phyloP scores from a whole-genome alignment of 2,113 vertebrate genomes.

The Indicator indicator region DNA sequence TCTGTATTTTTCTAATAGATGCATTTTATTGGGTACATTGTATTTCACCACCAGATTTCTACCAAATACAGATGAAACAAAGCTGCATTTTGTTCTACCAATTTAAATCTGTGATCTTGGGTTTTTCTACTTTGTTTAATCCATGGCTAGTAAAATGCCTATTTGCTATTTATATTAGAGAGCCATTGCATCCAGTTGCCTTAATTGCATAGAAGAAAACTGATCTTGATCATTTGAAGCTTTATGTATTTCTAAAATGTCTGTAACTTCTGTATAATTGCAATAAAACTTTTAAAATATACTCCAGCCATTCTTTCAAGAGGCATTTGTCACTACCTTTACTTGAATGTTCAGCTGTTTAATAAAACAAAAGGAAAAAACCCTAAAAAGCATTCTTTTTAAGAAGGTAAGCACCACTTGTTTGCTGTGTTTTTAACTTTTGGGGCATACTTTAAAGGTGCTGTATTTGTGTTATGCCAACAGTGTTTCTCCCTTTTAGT shows the following conservation, averaged over 20 bases:
- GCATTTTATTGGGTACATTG: neutral
- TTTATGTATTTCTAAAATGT: slow-evolving; percentile 25
- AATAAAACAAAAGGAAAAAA: neutral
- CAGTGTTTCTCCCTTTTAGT: neutral
- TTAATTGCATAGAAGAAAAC: slow-evolving; percentile 28
- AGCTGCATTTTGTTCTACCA: neutral
- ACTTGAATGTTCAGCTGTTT: neutral
- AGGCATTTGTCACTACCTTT: neutral
- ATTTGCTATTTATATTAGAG: neutral
- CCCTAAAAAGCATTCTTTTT: neutral
- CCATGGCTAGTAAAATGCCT: neutral
- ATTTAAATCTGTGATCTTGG: neutral
- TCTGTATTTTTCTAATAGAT: neutral
- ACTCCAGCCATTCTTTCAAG: neutral
- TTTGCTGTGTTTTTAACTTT: neutral
- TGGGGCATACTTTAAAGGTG: neutral
- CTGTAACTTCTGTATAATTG: slow-evolving; percentile 26
- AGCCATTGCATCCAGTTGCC: slow-evolving; percentile 9
- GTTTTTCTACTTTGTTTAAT: neutral
- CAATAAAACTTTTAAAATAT: slow-evolving; percentile 58
- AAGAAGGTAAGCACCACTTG: neutral
- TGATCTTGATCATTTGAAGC: neutral
- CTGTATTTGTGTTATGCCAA: neutral
- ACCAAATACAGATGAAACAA: neutral
- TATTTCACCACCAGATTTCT: neutral